Evolutionary conservation across 37 sponge, comb jelly and placozoan species (phyloP).

Genomic region (Cliona cf. orientalis): DNA sequence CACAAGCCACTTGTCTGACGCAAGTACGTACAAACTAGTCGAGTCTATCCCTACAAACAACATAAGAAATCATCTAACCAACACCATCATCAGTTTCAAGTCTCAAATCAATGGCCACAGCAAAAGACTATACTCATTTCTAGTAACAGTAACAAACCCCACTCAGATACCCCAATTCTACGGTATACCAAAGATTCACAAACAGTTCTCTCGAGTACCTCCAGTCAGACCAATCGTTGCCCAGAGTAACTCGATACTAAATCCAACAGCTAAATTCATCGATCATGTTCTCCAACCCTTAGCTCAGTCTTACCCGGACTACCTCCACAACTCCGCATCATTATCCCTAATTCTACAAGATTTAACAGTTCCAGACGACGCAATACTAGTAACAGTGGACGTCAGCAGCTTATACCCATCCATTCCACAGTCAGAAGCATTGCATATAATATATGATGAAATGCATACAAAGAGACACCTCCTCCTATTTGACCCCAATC

Average conservation of each 20-base stretch:
- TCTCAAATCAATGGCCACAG: neutral
- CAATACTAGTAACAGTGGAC: conserved; percentile 9
- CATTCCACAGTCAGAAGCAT: conserved; percentile 21
- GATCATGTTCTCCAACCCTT: conserved; percentile 31
- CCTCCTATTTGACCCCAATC: conserved; percentile 28
- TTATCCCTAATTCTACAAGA: neutral
- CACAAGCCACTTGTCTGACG: neutral
- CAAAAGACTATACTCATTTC: neutral
- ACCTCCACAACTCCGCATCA: conserved; percentile 16
- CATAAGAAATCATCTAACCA: conserved; percentile 8
- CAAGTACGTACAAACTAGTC: no score
- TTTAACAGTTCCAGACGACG: conserved; percentile 1
- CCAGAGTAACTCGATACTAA: conserved; percentile 8
- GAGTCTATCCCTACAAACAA: conserved; percentile 67
- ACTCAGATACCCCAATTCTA: conserved; percentile 34
- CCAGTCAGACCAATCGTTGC: conserved; percentile 23
- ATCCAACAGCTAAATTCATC: conserved; percentile 12
- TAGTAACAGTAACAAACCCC: neutral
- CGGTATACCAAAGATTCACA: conserved; percentile 34
- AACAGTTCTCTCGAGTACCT: conserved; percentile 3
- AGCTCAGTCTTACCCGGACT: conserved; percentile 22
- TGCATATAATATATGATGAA: conserved; percentile 25
- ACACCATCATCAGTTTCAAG: neutral
- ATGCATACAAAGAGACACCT: conserved; percentile 1
- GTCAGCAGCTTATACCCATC: conserved; percentile 16